These are phyloP conservation scores for Trachelipus rathkii DNA, from an alignment of 1,140 invertebrate genomes.

Conservation along the genomic window DNA sequence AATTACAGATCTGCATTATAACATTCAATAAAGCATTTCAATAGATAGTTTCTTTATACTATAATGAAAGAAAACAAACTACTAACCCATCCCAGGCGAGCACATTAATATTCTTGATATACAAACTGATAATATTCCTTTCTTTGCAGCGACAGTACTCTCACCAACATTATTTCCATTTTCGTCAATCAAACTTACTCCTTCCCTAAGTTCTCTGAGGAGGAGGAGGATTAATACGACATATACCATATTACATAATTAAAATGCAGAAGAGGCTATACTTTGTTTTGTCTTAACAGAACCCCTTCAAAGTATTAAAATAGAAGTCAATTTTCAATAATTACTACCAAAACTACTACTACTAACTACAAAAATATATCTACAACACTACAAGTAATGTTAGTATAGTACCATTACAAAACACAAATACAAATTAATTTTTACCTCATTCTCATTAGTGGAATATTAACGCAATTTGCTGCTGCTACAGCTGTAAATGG, in stretches of 20 bases:
- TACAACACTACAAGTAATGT: too few relatives aligned
- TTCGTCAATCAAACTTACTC: constrained; percentile 64
- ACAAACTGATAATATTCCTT: constrained; percentile 57
- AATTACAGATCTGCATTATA: too few relatives aligned
- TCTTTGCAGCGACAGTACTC: constrained; percentile 59
- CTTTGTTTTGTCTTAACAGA: not conserved
- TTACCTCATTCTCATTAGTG: constrained; percentile 91
- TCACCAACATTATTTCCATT: constrained; percentile 71
- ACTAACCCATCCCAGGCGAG: constrained; percentile 53
- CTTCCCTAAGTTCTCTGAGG: constrained; percentile 47
- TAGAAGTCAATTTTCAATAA: not conserved
- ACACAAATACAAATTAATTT: constrained; percentile 42
- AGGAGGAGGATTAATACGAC: constrained; percentile 3
- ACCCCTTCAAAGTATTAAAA: not conserved
- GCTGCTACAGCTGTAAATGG: constrained; percentile 96
- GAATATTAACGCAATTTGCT: constrained; percentile 98
- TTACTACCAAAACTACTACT: not conserved
- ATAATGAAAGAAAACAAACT: too few relatives aligned
- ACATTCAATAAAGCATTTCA: too few relatives aligned
- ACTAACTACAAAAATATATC: too few relatives aligned
- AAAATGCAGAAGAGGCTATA: not conserved
- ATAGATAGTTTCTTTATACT: too few relatives aligned
- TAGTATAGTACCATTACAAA: too few relatives aligned
- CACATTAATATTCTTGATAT: constrained; percentile 60
- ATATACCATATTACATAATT: not conserved